Base-by-base conservation (phyloP, 2,888 invertebrate genomes). In the Drosophila nigricruria region DNA sequence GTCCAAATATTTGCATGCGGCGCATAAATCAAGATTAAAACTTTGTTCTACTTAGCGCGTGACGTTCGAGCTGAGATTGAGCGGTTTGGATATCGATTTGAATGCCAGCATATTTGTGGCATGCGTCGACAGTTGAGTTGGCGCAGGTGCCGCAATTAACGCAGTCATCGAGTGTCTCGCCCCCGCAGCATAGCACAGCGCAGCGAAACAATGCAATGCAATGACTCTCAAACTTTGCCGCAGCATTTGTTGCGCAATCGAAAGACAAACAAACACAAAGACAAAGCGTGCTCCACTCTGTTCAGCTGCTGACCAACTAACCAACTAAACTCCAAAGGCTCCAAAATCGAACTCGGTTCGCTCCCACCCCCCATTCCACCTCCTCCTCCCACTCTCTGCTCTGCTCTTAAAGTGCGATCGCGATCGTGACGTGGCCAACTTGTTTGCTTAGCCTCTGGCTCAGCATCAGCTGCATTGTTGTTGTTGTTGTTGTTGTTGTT, bases 381-480 rank as follows among this genome's bases (percentile, higher is more conserved):
- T 18, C 10, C 25, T 25, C 6, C 14, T 4, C 34, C 32, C 1
- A 14, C 5, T 5, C 50, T 8, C 50, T 3, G 25, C 23, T 36
- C 27, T 18, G 54, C 66, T 45, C 53, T 85, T 82, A 82, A 88
- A 88, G 87, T 90, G 87, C 83, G 90, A 86, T 90, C 87, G 81
- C 89, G 90, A 86, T 90, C 87, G 87, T 87, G 90, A 87, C 90
- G 90, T 79, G 89, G 90, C 89, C 79, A 90, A 88, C 82, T 89
- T 85, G 88, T 82, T 89, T 87, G 69, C 70, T 54, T 62, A 67
- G 68, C 73, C 73, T 56, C 47, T 25, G 52, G 69, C 71, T 52
- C 62, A 65, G 68, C 73, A 69, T 61, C 47, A 27, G 52, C 68
- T 45, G 14, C 68, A 54, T 62, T 63, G 43, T 45, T 70, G 42